Base-by-base conservation (phyloP, 2,113 vertebrate species). In the Recurvirostra avosetta region DNA sequence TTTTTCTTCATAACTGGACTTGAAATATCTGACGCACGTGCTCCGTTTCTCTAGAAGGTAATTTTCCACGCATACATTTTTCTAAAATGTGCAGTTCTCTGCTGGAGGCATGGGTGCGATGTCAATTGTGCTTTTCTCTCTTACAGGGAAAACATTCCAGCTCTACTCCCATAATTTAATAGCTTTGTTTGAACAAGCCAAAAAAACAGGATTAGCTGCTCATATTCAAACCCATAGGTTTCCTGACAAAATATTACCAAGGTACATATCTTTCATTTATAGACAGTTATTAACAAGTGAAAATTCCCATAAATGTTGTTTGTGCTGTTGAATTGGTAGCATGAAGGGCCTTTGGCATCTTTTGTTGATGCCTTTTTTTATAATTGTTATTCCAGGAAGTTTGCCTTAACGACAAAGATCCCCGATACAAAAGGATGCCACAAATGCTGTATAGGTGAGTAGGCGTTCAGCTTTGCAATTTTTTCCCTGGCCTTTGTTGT, bases 351-450 rank as follows among this genome's bases (percentile, higher is more conserved):
- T 47, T 70, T 7, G 4, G 6, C 16, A 12, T 34, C 50, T 55
- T 23, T 49, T 63, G 3, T 9, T 95, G 38, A 94, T 91, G 38
- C 2, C 2, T 20, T 86, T 88, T 88, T 67, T 56, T 15, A 1
- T 67, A 43, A 52, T 67, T 97, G 43, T 97, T 73, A 36, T 98
- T 98, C 86, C 98, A 99, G 99, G 98, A 99, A 99, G 82, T 99
- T 99, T 81, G 99, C 99, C 96, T 97, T 99, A 97, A 99, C 99
- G 4, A 99, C 99, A 65, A 99, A 99, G 98, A 99, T 99, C 97
- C 99, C 99, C 2, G 99, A 99, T 96, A 99, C 99, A 91, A 99
- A 99, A 98, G 99, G 99, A 92, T 99, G 99, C 96, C 99, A 99
- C 98, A 99, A 99, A 97, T 99, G 99, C 98, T 99, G 99, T 95